phyloP scores from a whole-genome alignment of 2,113 vertebrate genomes.

The Antechinus stuartii region DNA sequence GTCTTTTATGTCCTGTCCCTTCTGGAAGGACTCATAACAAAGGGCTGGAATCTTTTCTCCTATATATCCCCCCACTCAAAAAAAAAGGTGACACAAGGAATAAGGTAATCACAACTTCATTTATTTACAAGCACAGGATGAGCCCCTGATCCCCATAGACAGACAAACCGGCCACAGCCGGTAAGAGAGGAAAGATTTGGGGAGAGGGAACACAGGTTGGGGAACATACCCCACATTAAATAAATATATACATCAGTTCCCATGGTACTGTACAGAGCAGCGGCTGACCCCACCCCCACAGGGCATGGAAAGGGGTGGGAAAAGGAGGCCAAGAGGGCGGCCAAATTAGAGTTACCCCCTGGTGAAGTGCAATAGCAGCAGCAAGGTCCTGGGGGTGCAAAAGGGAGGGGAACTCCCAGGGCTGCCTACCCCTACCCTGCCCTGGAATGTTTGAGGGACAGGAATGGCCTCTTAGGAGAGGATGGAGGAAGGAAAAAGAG shows the following conservation, averaged over 20 bases:
- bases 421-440: conserved; percentile 74
- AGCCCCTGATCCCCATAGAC: conserved; percentile 65
- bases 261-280: conserved; percentile 79
- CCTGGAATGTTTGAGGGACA: conserved; percentile 80
- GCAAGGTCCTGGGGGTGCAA: conserved; percentile 78
- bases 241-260: conserved; percentile 75
- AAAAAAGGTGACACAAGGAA: conserved; percentile 56
- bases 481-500: conserved; percentile 63
- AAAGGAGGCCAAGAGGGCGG: conserved; percentile 56
- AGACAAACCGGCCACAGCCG: conserved; percentile 62
- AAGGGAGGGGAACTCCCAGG: conserved; percentile 64
- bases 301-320: conserved; percentile 64
- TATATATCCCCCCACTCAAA: conserved; percentile 29
- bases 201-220: conserved; percentile 61
- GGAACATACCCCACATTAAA: conserved; percentile 76
- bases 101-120: conserved; percentile 69
- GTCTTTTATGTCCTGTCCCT: conserved; percentile 71
- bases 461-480: conserved; percentile 72
- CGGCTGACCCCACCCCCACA: conserved; percentile 73
- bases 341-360: conserved; percentile 64
- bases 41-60: neutral
- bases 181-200: conserved; percentile 21
- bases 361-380: conserved; percentile 75
- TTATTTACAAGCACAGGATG: conserved; percentile 81
- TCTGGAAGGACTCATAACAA: neutral